Percentiles rank a stretch among this genome's conserved stretches.
Evolutionary conservation across 2,797 vertebrate genomes (phyloP).

Genomic region (Otolemur crassicaudatus): DNA sequence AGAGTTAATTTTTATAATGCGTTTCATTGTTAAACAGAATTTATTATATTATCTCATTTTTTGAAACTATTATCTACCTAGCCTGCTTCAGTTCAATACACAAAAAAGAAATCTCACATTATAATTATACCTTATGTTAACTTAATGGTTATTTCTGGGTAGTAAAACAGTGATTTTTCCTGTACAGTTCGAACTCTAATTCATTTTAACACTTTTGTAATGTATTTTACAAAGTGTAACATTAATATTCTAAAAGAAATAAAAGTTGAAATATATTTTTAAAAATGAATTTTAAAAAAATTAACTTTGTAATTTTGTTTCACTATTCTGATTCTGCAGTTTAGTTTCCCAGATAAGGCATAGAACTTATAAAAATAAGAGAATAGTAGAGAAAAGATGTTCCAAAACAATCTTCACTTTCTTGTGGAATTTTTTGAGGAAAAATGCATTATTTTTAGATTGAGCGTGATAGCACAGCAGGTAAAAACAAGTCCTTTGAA

Average conservation of each 20-base stretch:
- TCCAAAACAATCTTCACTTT: background rate
- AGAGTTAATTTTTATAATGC: background rate
- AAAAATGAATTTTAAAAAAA: background rate
- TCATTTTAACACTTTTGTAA: background rate
- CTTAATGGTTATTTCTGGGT: background rate
- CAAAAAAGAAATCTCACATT: background rate
- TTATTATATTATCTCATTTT: background rate
- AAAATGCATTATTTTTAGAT: background rate
- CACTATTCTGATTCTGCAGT: background rate
- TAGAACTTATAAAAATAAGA: background rate
- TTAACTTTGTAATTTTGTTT: background rate
- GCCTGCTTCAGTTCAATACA: background rate
- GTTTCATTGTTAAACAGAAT: background rate
- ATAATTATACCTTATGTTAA: background rate
- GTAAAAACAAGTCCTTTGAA: background rate
- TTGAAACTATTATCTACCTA: background rate
- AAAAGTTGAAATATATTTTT: background rate
- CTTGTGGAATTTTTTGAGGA: background rate
- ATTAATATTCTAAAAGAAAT: slow-evolving; percentile 27
- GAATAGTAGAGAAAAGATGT: background rate
- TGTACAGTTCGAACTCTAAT: background rate
- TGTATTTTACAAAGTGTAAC: slow-evolving; percentile 28
- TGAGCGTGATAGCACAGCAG: background rate
- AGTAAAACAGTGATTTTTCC: background rate
- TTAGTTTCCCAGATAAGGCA: background rate